Base-by-base conservation (phyloP, 1,140 invertebrate genomes). In the Drosophila kepulauana region DNA sequence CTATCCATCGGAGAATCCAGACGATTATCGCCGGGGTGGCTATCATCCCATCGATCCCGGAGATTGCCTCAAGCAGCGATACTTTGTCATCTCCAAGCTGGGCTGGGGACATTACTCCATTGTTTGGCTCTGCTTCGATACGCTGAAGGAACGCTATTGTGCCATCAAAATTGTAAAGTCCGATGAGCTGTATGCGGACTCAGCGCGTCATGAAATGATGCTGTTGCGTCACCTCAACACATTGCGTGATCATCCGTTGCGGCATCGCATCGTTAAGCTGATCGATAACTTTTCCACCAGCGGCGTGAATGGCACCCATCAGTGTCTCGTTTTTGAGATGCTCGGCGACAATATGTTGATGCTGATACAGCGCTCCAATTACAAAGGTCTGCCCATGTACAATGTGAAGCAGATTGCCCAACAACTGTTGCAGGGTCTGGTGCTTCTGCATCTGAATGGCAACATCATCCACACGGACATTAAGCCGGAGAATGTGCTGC, bases 401-500 rank as follows among this genome's bases (percentile, higher is more conserved):
- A 99, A 99, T 94, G 98, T 99, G 5, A 97, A 97, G 93, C 96
- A 95, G 61, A 99, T 99, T 74, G 99, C 98, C 61, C 95, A 95
- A 0, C 98, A 99, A 95, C 98, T 99, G 72, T 94, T 99, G 13
- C 97, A 99, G 94, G 99, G 98, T n/a, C 94, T 99, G 63, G 96
- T 98, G 93, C 99, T 99, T 94, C 94, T 99, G 54, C 99, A 99
- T 93, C 95, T 96, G 52, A 98, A 99, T 94, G 99, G 98, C 95
- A 94, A 95, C 92, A 99, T 99, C 78, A 99, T 99, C 93, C 99
- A 99, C 92, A 99, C 99, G n/a, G 99, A 99, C 93, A 98, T 99
- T 68, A 99, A 99, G 93, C 99, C 99, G 48, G 99, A 99, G 94
- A 99, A 99, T 94, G 98, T 99, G 51, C 94, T 99, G 38, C 94